Conservation (phyloP, 2,888 invertebrate genomes). For the Lasioglossum figueresi region DNA sequence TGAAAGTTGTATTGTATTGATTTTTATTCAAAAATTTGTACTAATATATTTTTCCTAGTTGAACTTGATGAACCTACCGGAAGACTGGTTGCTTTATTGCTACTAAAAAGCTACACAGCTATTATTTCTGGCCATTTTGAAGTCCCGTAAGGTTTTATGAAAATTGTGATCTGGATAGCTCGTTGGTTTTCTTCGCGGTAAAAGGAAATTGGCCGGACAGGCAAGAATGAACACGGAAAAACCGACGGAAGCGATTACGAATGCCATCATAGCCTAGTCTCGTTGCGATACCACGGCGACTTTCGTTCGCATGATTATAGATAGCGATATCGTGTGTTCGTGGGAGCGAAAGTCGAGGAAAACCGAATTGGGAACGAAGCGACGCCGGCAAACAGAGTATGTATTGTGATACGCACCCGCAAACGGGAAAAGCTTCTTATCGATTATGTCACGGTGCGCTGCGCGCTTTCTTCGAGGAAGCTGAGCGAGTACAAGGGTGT, state of each 20-base stretch:
- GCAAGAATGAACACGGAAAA: slow-evolving; percentile 7
- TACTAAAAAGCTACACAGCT: background rate
- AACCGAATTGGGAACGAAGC: slow-evolving; percentile 2
- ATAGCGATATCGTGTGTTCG: background rate
- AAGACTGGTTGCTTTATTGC: no score
- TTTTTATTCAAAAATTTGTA: no score
- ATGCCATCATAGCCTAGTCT: slow-evolving; percentile 18
- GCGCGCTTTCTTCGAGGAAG: slow-evolving; percentile 54
- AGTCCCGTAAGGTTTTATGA: background rate
- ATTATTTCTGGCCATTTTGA: background rate
- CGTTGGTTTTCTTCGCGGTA: background rate
- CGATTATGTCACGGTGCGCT: slow-evolving; percentile 62
- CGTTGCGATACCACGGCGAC: background rate
- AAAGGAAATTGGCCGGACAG: slow-evolving; percentile 42
- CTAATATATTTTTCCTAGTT: no score
- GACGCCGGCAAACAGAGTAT: slow-evolving; percentile 2
- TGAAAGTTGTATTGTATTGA: no score
- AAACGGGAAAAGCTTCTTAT: slow-evolving; percentile 58
- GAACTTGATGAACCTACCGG: background rate
- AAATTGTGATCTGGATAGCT: background rate
- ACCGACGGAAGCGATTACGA: slow-evolving; percentile 21
- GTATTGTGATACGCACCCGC: background rate
- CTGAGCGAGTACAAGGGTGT: slow-evolving; percentile 42
- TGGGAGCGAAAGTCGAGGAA: slow-evolving; percentile 10
- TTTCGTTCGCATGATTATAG: slow-evolving; percentile 19